Evolutionary conservation across 2,888 invertebrate genomes (phyloP), one percentile per base, ranked within the genome.

Genomic region (Diaperis boleti): DNA sequence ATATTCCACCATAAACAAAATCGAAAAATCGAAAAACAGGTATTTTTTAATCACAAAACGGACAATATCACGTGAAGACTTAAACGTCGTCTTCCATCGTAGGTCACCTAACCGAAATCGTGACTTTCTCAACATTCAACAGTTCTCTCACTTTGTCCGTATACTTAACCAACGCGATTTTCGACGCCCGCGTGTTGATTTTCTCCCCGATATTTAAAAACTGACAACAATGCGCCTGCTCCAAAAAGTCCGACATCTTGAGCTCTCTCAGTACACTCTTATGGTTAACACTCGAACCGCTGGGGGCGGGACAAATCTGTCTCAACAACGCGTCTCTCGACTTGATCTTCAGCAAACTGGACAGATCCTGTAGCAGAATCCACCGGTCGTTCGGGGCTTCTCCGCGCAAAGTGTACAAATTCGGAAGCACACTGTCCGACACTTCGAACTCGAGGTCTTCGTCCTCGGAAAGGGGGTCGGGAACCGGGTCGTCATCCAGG

Each of bases 111-210:
- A 82, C 78, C 64, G 79, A 79, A 81, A 92, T 88, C 69, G 88
- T 82, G 68, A 90, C 87, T 66, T 89, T 89, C 82, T 94, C 93
- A 62, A 94, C 90, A 79, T 91, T 92, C 74, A 94, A 85, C 78
- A 94, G 85, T 82, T 91, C 90, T 74, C 88, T 87, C 70, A 95
- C 90, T 79, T 89, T 91, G 75, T 94, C 92, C 72, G 92, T 94
- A 83, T 94, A 93, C 78, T 90, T 88, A 69, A 95, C 89, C 59
- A 95, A 87, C 50, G 90, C 88, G 72, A 94, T 90, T 81, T 92
- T 92, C 45, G 92, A 91, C 37, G 91, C 90, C 61, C 92, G 87
- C 57, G 91, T 88, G 79, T 92, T 92, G 64, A 93, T 85, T 77
- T 91, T 90, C 78, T 92, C 92, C 22, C 92, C 92, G 39, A 90